phyloP scores from a whole-genome alignment of 2,797 vertebrate species.

The Petrocephalus schoutedeni region DNA sequence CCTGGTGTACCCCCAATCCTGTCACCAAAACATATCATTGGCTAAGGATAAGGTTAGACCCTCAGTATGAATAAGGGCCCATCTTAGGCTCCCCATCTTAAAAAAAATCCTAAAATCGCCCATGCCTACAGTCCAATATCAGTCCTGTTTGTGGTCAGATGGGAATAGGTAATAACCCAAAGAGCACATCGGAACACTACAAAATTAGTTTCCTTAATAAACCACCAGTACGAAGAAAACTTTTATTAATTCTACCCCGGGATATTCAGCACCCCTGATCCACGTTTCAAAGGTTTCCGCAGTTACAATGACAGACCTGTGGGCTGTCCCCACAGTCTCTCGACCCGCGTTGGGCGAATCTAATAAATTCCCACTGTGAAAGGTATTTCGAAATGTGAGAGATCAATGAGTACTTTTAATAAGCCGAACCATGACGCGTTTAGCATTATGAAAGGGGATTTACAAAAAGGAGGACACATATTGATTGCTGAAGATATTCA shows the following conservation, averaged over 20 bases:
- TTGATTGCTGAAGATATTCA: conserved; percentile 17
- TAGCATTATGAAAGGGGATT: conserved; percentile 22
- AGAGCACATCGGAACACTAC: not conserved
- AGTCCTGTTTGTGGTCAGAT: not conserved
- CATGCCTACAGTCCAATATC: not conserved
- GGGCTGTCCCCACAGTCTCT: not conserved
- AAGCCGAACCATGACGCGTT: conserved; percentile 1
- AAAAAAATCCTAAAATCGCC: not conserved
- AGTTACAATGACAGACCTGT: not conserved
- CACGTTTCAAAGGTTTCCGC: not conserved
- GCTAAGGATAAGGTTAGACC: not conserved
- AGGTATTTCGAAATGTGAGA: conserved; percentile 8
- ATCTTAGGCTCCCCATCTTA: not conserved
- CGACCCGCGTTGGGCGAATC: not conserved
- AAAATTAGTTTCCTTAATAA: not conserved
- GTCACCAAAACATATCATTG: not conserved
- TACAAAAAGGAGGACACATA: conserved; percentile 9
- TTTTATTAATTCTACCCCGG: not conserved
- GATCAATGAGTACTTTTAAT: conserved; percentile 25
- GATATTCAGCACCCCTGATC: not conserved
- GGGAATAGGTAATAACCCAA: not conserved
- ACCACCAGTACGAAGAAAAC: not conserved
- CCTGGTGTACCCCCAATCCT: not conserved
- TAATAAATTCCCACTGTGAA: conserved; percentile 11
- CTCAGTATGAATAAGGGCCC: not conserved